Base-by-base conservation (phyloP, 2,888 invertebrate species). In the Melanophora roralis region DNA sequence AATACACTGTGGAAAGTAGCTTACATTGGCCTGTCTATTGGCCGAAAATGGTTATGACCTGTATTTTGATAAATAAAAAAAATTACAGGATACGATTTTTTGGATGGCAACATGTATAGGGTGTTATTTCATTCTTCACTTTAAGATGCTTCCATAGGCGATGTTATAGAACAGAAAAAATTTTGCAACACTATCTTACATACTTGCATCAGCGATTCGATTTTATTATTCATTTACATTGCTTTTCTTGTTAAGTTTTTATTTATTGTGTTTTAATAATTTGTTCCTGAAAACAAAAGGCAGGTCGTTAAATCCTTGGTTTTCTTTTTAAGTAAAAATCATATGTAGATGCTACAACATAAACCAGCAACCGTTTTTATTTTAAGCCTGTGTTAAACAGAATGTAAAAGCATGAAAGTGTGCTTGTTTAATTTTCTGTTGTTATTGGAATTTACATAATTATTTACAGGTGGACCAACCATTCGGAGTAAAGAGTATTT, bases 171-270 rank as follows among this genome's bases (percentile, higher is more conserved):
- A 12, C 49, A 12, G 8, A 7, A n/a, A 62, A n/a, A 7, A 36
- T 43, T 21, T 12, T 27, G 47, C 23, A 49, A 71, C 34, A 71
- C 5, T 36, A 59, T 53, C 1, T 53, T 14, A 16, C 38, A 45
- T 53, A 47, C 38, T 53, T 51, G 6, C 40, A 23, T 43, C 38
- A 43, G 32, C 53, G 45, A 36, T 76, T 72, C 38, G 72, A 67
- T 53, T 36, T 64, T 38, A 69, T 72, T 47, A 69, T 72, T 40
- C 27, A 75, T 72, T 75, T 47, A 16, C 49, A 71, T 53, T 6
- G 45, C 9, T 27, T 27, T 49, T 27, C 38, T 49, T 11, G 34
- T 55, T 9, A 12, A n/a, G 12, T 57, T 69, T 69, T 72, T 72
- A 32, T 69, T 64, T 36, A 2, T 14, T 0, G 23, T 34, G 73